Evolutionary conservation across 1,140 invertebrate genomes (phyloP), one percentile per base, ranked within the genome.

Genomic region (Heterodera schachtii): DNA sequence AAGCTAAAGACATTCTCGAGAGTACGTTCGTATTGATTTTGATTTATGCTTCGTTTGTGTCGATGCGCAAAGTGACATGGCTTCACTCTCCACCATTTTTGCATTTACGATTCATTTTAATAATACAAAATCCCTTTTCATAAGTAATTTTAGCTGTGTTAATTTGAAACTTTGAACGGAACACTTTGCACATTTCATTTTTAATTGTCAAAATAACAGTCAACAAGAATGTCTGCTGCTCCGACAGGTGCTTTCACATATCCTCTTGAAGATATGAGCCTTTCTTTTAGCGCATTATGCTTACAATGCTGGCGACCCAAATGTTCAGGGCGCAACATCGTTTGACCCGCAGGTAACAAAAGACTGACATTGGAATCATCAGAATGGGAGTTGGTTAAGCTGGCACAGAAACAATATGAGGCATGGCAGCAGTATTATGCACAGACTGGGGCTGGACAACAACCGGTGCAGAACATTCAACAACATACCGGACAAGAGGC

Each of bases 331-430:
- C 2, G 57, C 57, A 13, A 19, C 13, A 19, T 46, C 64, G 11
- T 78, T 78, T 78, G 77, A 78, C 46, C 77, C 77, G 6, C 77
- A 78, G 77, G 77, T 78, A 49, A 41, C 9, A 3, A 0, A 43
- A 71, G 16, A 69, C 19, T 2, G 11, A 13, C 4, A 43, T 43
- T 13, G 1, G 69, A 43, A 71, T 41, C 16, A 6, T 6, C 11
- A 43, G 43, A 31, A 71, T 47, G 11, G 41, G 19, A 77, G 60
- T 64, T 64, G 9, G 52, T 78, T 78, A n/a, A 78, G 76, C 21
- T 78, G 77, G 77, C 77, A 31, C 77, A 78, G 77, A 64, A 78
- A 78, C 77, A 78, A 70, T 78, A 78, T 47, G 77, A 78, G 44
- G 77, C 77, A 31, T 78, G 77, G 77, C 77, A 78, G 46, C 77